Percentiles rank a stretch among this genome's conserved stretches.
These are phyloP conservation scores for Chrysaora quinquecirrha DNA, from an alignment of 30 jellyfish, hydroid and myxozoan species.

Conservation along the genomic window DNA sequence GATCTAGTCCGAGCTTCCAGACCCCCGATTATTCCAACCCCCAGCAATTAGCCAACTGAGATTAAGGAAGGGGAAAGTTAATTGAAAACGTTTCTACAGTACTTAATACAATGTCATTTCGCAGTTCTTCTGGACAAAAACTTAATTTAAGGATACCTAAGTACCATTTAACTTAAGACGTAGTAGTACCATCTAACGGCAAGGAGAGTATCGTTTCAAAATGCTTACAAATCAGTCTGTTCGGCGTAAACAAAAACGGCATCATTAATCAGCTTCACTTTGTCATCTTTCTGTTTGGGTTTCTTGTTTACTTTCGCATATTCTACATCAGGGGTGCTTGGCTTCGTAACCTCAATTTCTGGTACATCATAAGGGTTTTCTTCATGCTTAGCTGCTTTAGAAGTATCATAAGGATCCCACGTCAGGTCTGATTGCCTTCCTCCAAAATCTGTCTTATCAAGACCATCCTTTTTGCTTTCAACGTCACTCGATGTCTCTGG, in stretches of 20 bases:
- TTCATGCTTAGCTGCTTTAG: constrained; percentile 56
- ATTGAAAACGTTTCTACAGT: too few relatives aligned
- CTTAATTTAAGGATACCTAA: too few relatives aligned
- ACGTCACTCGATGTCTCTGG: neutral
- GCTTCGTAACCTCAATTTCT: neutral
- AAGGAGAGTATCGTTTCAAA: too few relatives aligned
- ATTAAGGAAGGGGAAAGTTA: too few relatives aligned
- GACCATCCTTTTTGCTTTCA: neutral
- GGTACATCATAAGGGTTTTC: constrained; percentile 32
- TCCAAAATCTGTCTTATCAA: neutral
- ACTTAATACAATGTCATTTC: too few relatives aligned
- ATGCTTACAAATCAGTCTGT: neutral
- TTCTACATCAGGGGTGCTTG: neutral
- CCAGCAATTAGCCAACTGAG: too few relatives aligned
- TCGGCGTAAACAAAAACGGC: neutral
- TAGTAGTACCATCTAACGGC: too few relatives aligned
- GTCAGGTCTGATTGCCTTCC: constrained; percentile 7
- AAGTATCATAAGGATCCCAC: constrained; percentile 58
- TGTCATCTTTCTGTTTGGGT: neutral
- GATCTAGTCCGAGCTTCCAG: too few relatives aligned
- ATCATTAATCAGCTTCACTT: neutral
- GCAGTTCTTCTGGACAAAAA: too few relatives aligned
- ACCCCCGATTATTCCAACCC: too few relatives aligned
- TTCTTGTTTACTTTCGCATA: constrained; percentile 11
- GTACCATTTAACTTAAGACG: too few relatives aligned